Conservation (phyloP, 2,113 vertebrate genomes). For the Chelonoidis abingdonii region DNA sequence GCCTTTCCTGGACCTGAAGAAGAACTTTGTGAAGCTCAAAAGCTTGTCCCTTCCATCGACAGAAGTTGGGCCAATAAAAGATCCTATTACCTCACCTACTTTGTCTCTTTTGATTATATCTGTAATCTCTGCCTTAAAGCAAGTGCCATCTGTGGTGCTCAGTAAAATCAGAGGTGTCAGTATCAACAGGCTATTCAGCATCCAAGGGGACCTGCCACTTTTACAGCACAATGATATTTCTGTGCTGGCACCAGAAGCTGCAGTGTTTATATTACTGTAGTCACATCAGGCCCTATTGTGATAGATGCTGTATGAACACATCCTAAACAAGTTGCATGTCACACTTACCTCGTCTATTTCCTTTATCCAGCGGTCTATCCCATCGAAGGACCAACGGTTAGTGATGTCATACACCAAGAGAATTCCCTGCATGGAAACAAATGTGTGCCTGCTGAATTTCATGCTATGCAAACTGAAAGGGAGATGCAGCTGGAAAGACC, state of each 20-base stretch:
- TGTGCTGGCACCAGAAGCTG: not conserved
- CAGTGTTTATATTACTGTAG: not conserved
- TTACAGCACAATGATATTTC: not conserved
- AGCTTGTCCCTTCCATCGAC: not conserved
- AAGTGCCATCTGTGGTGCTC: not conserved
- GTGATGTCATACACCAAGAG: slow-evolving; percentile 98
- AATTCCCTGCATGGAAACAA: slow-evolving; percentile 87
- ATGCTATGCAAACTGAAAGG: fast-evolving
- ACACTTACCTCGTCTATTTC: slow-evolving; percentile 95
- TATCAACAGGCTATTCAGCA: not conserved
- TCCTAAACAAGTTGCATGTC: fast-evolving
- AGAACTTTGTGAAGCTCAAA: not conserved
- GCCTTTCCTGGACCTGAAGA: not conserved
- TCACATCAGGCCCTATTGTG: not conserved
- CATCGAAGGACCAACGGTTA: slow-evolving; percentile 98
- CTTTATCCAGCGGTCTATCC: slow-evolving; percentile 98
- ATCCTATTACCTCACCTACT: not conserved
- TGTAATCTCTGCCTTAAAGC: not conserved
- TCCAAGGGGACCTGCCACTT: not conserved
- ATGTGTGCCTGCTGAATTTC: not conserved
- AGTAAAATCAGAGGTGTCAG: not conserved
- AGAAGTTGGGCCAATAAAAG: not conserved
- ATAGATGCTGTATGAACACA: not conserved
- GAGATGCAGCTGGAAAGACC: not conserved
- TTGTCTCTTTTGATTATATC: not conserved